Base-by-base conservation (phyloP, 2,113 vertebrate species). In the Falco punctatus region DNA sequence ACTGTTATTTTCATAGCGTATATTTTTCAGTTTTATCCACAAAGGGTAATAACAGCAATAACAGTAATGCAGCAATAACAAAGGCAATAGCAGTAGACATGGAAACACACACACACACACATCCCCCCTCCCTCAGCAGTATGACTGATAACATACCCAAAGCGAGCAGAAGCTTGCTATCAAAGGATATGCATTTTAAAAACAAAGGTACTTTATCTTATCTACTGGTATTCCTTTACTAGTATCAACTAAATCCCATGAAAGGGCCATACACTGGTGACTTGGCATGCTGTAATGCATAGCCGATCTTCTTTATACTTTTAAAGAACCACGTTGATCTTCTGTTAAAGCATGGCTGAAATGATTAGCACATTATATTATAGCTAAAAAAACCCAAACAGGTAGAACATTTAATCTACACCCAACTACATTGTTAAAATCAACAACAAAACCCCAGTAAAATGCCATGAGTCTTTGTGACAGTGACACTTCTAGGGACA, bases 241-340 rank as follows among this genome's bases (percentile, higher is more conserved):
- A 71, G 64, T 2, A 55, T 3, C 21, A 54, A 11, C 17, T 44
- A 13, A 64, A 75, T 46, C 18, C 40, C 35, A 72, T 2, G 2
- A 42, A 61, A 1, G 5, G 35, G 57, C 49, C 24, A 12, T 9
- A 17, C 24, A 42, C 33, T 22, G 17, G 30, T 57, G 10, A 73
- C 4, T 0, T 44, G 38, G 8, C 28, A 35, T 23, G 16, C 11
- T 8, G 1, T 6, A 74, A 54, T 4, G 10, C 16, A 67, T 7
- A 9, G 48, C 10, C 19, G 27, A 22, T 11, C 59, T 48, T 55
- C 54, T 12, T 57, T 28, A 13, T 38, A 5, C 21, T 46, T 89
- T 65, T 69, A 20, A 81, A 72, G 33, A 38, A 33, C 19, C 5
- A 3, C 17, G 35, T 66, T 46, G 23, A 35, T 61, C 32, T 20